These are phyloP conservation scores for Charadrius vociferus DNA, from an alignment of 2,113 vertebrate genomes.

Conservation along the genomic window DNA sequence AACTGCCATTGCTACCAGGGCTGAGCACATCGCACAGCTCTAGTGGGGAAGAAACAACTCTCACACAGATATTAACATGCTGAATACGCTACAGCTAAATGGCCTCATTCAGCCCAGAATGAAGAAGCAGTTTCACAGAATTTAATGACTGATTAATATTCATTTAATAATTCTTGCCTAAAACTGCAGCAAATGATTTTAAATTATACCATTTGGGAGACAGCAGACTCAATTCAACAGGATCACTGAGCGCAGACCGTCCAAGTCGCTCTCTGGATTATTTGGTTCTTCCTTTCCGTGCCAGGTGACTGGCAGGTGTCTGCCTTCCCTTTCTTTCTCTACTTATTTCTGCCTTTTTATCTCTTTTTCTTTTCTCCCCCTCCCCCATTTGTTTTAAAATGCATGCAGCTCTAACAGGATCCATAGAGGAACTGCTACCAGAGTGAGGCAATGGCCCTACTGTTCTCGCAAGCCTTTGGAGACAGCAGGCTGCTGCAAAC, in stretches of 20 bases:
- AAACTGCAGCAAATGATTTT: slow-evolving; percentile 55
- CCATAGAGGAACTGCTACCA: neutral
- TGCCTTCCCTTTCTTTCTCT: neutral
- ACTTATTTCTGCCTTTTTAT: neutral
- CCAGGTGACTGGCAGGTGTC: neutral
- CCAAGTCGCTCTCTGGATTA: neutral
- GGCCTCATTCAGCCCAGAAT: slow-evolving; percentile 32
- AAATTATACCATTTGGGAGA: slow-evolving; percentile 49
- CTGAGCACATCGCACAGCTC: fast-evolving
- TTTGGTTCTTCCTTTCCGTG: neutral
- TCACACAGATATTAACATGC: neutral
- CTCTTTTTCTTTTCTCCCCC: no score
- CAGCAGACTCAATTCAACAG: slow-evolving; percentile 22
- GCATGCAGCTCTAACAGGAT: neutral
- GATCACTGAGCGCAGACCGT: neutral
- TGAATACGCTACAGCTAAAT: neutral
- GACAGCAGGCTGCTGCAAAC: slow-evolving; percentile 13
- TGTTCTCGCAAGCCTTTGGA: neutral
- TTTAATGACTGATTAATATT: slow-evolving; percentile 69
- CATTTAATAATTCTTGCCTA: slow-evolving; percentile 63
- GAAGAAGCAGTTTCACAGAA: slow-evolving; percentile 33
- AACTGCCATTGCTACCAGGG: fast-evolving
- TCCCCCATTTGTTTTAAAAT: neutral
- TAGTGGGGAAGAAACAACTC: neutral
- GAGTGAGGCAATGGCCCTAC: neutral